Conservation (phyloP, 2,113 vertebrate genomes). For the Terrapene triunguis region DNA sequence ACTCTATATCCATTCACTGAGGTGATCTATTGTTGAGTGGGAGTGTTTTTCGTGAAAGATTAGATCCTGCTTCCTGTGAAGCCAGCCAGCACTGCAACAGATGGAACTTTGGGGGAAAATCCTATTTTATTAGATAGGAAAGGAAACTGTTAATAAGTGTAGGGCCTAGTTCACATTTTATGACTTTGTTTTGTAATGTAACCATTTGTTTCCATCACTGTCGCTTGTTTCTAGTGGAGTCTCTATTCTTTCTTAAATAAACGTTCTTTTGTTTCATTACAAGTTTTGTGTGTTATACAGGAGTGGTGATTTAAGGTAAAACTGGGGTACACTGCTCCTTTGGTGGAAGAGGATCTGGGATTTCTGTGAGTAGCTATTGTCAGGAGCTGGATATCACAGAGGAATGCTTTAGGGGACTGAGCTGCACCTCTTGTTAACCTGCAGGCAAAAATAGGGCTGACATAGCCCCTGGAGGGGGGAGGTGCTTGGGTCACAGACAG, state of each 20-base stretch:
- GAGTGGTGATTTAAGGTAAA: neutral
- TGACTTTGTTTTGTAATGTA: neutral
- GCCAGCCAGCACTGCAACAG: neutral
- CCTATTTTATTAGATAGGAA: neutral
- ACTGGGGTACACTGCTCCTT: neutral
- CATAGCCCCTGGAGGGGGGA: too few relatives aligned
- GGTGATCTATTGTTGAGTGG: neutral
- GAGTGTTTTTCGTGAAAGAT: neutral
- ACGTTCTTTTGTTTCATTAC: neutral
- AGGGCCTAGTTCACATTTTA: neutral
- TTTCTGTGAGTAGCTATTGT: neutral
- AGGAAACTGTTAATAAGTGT: neutral
- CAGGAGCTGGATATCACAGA: too few relatives aligned
- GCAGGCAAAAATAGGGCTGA: too few relatives aligned
- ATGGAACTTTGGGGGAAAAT: neutral
- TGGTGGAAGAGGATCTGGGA: too few relatives aligned
- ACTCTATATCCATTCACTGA: neutral
- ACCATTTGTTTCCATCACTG: neutral
- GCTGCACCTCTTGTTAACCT: too few relatives aligned
- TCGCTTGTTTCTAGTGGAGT: neutral
- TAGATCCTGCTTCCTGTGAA: neutral
- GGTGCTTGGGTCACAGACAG: too few relatives aligned
- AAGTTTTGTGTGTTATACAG: neutral
- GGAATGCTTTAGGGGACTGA: neutral
- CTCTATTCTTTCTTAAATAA: neutral